Percentiles rank a stretch among this genome's conserved stretches.
phyloP scores from a whole-genome alignment of 2,113 vertebrate species.

The Apodemus speciosus region DNA sequence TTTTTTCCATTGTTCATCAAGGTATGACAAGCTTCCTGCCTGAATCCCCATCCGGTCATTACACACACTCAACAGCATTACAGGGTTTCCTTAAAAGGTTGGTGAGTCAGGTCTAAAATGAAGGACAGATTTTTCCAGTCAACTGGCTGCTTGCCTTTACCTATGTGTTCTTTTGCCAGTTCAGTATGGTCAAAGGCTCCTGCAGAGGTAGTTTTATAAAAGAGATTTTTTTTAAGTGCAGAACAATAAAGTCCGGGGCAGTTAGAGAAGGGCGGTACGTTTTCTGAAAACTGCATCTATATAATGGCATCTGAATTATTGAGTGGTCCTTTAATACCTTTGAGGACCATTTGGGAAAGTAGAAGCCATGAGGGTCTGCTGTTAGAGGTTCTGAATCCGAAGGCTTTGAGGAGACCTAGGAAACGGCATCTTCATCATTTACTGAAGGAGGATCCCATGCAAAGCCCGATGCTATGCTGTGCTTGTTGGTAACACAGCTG shows the following conservation, averaged over 20 bases:
- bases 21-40: background rate
- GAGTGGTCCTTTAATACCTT: background rate
- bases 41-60: conserved; percentile 32
- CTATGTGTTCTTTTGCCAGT: background rate
- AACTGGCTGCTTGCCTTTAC: background rate
- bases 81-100: conserved; percentile 31
- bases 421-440: background rate
- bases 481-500: too few species aligned
- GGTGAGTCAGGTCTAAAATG: conserved; percentile 33
- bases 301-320: background rate
- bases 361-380: background rate
- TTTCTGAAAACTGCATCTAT: background rate
- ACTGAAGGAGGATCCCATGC: background rate
- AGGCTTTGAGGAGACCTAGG: background rate
- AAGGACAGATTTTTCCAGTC: background rate
- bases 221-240: background rate
- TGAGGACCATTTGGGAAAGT: background rate
- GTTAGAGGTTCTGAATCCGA: background rate
- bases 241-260: background rate
- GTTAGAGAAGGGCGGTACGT: background rate
- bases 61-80: background rate
- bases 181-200: background rate
- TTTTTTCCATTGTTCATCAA: background rate
- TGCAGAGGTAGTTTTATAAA: background rate
- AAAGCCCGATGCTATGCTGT: background rate